A percentile compares a stretch with the other conserved stretches of the same genome.
These are phyloP conservation scores for Blera fallax DNA, from an alignment of 2,888 invertebrate genomes.

Conservation along the genomic window DNA sequence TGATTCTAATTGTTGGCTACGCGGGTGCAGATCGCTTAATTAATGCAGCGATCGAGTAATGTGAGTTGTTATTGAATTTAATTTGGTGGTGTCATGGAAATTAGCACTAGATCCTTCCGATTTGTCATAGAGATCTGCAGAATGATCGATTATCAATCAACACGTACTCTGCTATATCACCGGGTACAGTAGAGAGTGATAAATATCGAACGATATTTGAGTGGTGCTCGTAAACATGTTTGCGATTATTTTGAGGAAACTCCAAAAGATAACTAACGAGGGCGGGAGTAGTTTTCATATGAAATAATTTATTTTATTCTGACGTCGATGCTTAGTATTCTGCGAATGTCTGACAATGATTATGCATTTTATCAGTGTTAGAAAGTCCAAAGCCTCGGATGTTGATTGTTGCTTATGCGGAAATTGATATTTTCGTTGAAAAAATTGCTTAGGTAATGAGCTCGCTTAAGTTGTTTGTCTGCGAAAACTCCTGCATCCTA, in stretches of 20 bases:
- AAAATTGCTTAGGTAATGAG: too few relatives aligned
- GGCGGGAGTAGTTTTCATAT: too few relatives aligned
- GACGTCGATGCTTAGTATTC: too few relatives aligned
- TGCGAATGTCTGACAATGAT: too few relatives aligned
- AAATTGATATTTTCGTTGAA: too few relatives aligned
- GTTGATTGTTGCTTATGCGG: too few relatives aligned
- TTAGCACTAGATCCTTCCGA: neutral
- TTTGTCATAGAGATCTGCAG: neutral
- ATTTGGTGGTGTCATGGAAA: neutral
- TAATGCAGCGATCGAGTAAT: neutral
- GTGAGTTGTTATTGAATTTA: neutral
- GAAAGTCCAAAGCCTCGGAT: too few relatives aligned
- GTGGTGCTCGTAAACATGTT: neutral
- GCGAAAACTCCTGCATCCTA: too few relatives aligned
- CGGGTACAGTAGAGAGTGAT: neutral
- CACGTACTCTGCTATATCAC: neutral
- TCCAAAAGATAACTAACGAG: too few relatives aligned
- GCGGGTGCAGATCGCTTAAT: constrained; percentile 16
- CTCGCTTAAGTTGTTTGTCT: too few relatives aligned
- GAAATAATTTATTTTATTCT: too few relatives aligned
- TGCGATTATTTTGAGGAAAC: neutral
- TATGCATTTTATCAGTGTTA: too few relatives aligned
- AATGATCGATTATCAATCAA: neutral
- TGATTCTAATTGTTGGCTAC: constrained; percentile 22
- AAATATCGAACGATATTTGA: neutral